phyloP scores from a whole-genome alignment of 2,113 vertebrate genomes.

The Xerus inauris region DNA sequence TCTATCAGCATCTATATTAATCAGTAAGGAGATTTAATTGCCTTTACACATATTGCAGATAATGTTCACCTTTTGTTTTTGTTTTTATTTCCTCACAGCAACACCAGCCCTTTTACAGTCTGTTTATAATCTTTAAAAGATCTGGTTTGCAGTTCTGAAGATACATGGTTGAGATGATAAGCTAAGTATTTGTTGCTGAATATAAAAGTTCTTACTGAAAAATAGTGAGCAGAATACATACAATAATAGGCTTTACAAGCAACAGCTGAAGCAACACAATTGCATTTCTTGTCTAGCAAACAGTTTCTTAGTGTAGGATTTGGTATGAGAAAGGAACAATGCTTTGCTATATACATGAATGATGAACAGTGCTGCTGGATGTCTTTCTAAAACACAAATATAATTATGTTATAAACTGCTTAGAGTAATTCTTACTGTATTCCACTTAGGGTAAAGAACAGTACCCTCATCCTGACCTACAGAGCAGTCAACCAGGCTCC shows the following conservation, averaged over 20 bases:
- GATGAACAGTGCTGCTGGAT: background rate
- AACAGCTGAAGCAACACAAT: constrained; percentile 37
- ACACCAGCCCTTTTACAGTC: background rate
- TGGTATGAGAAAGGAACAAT: background rate
- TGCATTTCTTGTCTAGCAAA: constrained; percentile 41
- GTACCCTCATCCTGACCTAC: too few relatives aligned
- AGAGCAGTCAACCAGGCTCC: background rate
- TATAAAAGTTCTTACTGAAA: constrained; percentile 31
- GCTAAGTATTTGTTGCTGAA: background rate
- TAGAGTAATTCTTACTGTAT: background rate
- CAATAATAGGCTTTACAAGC: background rate
- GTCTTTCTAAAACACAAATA: constrained; percentile 15
- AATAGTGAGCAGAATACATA: background rate
- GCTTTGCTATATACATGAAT: background rate
- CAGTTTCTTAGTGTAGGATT: background rate
- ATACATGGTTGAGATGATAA: background rate
- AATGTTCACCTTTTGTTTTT: background rate
- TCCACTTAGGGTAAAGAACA: background rate
- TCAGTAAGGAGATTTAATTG: background rate
- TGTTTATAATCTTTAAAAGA: background rate
- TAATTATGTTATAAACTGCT: background rate
- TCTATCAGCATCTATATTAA: background rate
- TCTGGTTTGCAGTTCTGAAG: background rate
- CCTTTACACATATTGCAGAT: background rate
- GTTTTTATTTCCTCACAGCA: background rate